These are phyloP conservation scores for Adoxophyes honmai DNA, from an alignment of 1,140 invertebrate genomes.

Conservation along the genomic window DNA sequence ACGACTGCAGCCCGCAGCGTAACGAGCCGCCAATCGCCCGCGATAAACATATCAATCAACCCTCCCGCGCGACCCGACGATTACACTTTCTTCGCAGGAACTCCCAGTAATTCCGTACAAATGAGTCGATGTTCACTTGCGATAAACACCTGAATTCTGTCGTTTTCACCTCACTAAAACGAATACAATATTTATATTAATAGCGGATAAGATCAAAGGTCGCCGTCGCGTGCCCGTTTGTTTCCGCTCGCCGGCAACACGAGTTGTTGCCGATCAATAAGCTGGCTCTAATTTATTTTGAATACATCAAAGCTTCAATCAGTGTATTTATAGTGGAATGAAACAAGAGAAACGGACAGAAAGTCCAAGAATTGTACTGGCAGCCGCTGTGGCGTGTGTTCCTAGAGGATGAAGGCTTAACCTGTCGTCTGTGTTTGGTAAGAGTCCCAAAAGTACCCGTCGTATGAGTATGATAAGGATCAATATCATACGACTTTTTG, in stretches of 20 bases:
- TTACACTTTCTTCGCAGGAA: slow-evolving; percentile 11
- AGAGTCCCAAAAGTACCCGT: no score
- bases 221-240: not conserved
- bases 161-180: slow-evolving; percentile 13
- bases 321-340: no score
- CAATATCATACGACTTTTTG: no score
- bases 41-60: slow-evolving; percentile 12
- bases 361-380: no score
- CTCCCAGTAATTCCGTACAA: slow-evolving; percentile 14
- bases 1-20: no score
- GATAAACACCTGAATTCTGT: slow-evolving; percentile 4
- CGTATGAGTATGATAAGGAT: no score
- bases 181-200: slow-evolving; percentile 12
- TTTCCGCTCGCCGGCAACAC: not conserved
- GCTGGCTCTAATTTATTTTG: no score
- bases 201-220: slow-evolving; percentile 14
- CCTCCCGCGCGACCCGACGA: not conserved
- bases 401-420: no score
- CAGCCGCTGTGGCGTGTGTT: no score
- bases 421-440: no score
- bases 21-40: not conserved
- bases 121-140: not conserved
- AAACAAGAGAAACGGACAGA: not conserved
- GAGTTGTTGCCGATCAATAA: not conserved
- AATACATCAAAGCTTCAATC: no score